Base-by-base conservation (phyloP, 2,113 vertebrate species). In the Rhinolophus ferrumequinum region DNA sequence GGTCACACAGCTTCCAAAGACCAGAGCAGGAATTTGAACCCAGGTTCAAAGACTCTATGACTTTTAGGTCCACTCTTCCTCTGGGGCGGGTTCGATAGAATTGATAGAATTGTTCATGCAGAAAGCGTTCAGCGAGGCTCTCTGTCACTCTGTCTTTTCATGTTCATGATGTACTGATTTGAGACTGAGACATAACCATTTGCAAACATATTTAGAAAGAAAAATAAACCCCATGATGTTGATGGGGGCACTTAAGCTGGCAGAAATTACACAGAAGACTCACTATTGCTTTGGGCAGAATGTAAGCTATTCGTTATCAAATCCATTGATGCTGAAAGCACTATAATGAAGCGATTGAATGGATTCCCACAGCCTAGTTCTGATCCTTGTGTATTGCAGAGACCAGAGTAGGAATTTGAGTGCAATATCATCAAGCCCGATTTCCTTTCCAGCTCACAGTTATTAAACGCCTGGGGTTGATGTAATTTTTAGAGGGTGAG, bases 161-260 rank as follows among this genome's bases (percentile, higher is more conserved):
- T 64, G 3, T 81, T 93, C 50, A 26, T 38, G 58, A 54, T 67
- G 1, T 8, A 26, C 92, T 62, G 92, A 85, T 72, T 52, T 21
- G 95, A 93, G 82, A 52, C 11, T 0, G 26, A 93, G 88, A 98
- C 97, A 96, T 35, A 82, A 69, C 50, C 33, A 22, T 52, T 88
- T 94, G 85, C 87, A 1, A 24, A 70, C 26, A 66, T 89, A 44
- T 95, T 95, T 95, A 52, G 60, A 92, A 82, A 94, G 94, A 87
- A 79, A 86, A 90, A 73, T 52, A 60, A 79, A 73, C 33, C 72
- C 30, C 3, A 1, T 3, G 52, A 19, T 21, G 30, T 90, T 62
- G 9, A 44, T 83, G 93, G 79, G 60, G 73, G 18, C 16, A n/a
- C 93, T 97, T 90, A 44, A 96, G n/a, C 15, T 12, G 8, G 41